Evolutionary conservation across 1,140 invertebrate species (phyloP), one percentile per base, ranked within the genome.

Genomic region (Zaprionus nigranus): DNA sequence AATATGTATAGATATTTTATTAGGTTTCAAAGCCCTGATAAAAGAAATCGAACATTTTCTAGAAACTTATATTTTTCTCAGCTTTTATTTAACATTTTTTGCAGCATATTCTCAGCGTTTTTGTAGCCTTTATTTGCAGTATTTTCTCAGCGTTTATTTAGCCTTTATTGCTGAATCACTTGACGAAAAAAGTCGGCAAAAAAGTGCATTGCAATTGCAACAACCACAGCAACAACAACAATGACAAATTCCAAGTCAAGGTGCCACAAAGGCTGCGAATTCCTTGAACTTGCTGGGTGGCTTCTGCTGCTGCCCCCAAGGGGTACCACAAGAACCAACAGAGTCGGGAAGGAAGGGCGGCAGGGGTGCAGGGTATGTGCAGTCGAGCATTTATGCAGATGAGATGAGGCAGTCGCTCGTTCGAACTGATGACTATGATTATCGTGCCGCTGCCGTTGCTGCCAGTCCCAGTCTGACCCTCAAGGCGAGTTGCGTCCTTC

Each of bases 271-370:
- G 84, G 84, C 78, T 88, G 74, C 70, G 69, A 81, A 71, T 87
- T 87, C 84, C 67, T 57, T 75, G 84, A 87, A 87, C 84, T 69
- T 86, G 77, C 78, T 86, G 83, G 83, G 84, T 86, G 83, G 80
- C 30, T 34, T 3, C 30, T 34, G 30, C 66, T 67, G 17, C 38
- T 11, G 54, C 34, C 59, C 30, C 51, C 40, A 57, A 49, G 73
- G 59, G 30, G 51, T 49, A 12, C 12, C 22, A 20, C 7, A 12
- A n/a, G 43, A 17, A 40, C 34, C 6, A 49, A 22, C 26, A 34
- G 28, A 11, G 54, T 13, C n/a, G 17, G 20, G 28, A 51, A 34
- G 6, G 26, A 20, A 22, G 0, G 20, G 24, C 34, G 46, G 28
- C 34, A 15, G 11, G 28, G 20, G 2, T 4, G 56, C 26, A 40